phyloP scores from a whole-genome alignment of 2,888 invertebrate genomes.

The Hirtodrosophila trivittata region DNA sequence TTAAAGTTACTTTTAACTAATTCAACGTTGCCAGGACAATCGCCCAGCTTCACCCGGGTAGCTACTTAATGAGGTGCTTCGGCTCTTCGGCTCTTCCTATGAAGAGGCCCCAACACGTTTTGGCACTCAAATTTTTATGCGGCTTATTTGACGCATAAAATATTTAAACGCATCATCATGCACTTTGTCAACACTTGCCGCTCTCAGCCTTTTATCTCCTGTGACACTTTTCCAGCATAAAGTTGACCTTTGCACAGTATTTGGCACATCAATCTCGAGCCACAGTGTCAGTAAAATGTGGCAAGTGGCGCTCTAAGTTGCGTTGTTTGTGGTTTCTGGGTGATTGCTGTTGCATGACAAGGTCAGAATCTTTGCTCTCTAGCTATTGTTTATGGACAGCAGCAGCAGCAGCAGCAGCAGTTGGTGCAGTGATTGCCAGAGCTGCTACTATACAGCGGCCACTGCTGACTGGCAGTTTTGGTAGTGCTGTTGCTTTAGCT shows the following conservation, averaged over 20 bases:
- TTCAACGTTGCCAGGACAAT: constrained; percentile 47
- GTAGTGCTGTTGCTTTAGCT: constrained; percentile 42
- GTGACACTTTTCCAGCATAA: constrained; percentile 55
- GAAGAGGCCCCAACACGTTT: constrained; percentile 62
- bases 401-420: constrained; percentile 29
- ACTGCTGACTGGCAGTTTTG: constrained; percentile 36
- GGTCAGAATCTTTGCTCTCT: constrained; percentile 35
- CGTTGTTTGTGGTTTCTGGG: constrained; percentile 9
- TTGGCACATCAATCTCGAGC: constrained; percentile 62
- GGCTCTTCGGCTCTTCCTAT: constrained; percentile 11
- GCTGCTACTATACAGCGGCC: neutral
- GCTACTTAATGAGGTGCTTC: constrained; percentile 35
- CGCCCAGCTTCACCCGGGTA: constrained; percentile 10
- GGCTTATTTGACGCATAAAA: constrained; percentile 62
- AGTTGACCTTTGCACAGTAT: constrained; percentile 68
- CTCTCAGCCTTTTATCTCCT: constrained; percentile 2
- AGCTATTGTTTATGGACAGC: constrained; percentile 55
- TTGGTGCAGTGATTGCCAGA: constrained; percentile 39
- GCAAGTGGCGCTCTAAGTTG: constrained; percentile 49
- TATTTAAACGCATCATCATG: constrained; percentile 71
- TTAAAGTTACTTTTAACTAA: constrained; percentile 44
- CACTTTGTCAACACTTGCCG: constrained; percentile 59
- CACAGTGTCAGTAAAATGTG: constrained; percentile 25
- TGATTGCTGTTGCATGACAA: constrained; percentile 39
- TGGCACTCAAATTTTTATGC: constrained; percentile 73